Conservation (phyloP, 1,140 invertebrate species). For the Eupristina koningsbergeri region DNA sequence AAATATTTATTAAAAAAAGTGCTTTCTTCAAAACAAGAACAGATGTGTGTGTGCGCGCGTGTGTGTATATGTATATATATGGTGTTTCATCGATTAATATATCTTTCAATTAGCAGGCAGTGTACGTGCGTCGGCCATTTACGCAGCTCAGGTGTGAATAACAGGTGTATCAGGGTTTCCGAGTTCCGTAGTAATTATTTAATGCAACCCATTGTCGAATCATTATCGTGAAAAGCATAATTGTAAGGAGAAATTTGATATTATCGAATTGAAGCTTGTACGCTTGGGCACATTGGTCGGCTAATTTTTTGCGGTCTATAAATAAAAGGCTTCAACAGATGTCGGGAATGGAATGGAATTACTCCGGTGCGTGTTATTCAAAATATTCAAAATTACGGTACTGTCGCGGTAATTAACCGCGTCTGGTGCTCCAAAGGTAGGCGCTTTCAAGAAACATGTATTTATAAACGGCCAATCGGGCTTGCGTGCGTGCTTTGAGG, state of each 20-base stretch:
- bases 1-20: background rate
- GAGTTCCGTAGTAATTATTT: too few relatives aligned
- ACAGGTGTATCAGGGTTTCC: background rate
- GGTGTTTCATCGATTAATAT: too few relatives aligned
- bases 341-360: background rate
- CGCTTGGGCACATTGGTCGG: background rate
- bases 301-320: background rate
- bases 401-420: background rate
- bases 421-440: background rate
- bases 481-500: background rate
- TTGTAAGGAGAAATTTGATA: too few relatives aligned
- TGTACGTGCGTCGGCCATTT: too few relatives aligned
- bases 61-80: too few relatives aligned
- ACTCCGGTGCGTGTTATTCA: background rate
- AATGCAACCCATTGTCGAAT: too few relatives aligned
- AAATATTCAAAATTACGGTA: background rate
- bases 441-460: conserved; percentile 1
- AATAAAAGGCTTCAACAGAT: background rate
- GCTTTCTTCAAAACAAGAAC: background rate
- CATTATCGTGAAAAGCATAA: too few relatives aligned
- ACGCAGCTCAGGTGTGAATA: background rate
- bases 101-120: too few relatives aligned
- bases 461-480: background rate
- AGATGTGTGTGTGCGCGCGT: too few relatives aligned
- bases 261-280: too few relatives aligned